Percentiles rank a stretch among this genome's conserved stretches.
Evolutionary conservation across 1,140 invertebrate species (phyloP).

Genomic region (Eciton burchellii): DNA sequence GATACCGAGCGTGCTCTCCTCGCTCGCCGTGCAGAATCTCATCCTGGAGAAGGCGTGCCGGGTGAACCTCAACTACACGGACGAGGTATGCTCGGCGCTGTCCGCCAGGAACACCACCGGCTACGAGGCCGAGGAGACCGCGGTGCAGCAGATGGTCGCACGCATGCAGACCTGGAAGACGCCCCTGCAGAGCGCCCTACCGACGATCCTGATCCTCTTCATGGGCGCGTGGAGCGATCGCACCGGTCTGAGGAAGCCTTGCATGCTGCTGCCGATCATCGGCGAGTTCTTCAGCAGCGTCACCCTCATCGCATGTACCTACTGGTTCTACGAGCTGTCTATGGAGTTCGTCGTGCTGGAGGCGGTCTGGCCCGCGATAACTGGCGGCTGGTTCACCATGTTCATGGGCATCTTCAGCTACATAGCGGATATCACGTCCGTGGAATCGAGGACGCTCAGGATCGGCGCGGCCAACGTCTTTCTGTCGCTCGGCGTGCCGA

Average conservation of each 20-base stretch:
- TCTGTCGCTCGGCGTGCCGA: constrained; percentile 92
- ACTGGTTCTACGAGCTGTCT: constrained; percentile 91
- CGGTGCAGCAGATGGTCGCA: constrained; percentile 91
- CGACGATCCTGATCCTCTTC: constrained; percentile 91
- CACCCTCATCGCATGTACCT: constrained; percentile 92
- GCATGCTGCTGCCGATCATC: constrained; percentile 93
- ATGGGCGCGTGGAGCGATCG: constrained; percentile 92
- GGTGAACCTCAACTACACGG: constrained; percentile 90
- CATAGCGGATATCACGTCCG: constrained; percentile 93
- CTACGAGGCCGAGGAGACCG: constrained; percentile 89
- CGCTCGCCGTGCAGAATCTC: constrained; percentile 92
- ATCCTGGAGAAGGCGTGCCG: constrained; percentile 94
- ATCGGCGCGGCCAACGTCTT: constrained; percentile 94
- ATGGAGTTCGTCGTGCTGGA: constrained; percentile 92
- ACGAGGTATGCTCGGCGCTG: constrained; percentile 90
- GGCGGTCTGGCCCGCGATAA: constrained; percentile 91
- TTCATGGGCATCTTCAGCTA: constrained; percentile 96
- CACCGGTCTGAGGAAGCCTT: constrained; percentile 91
- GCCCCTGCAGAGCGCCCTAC: constrained; percentile 90
- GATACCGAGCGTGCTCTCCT: constrained; percentile 91
- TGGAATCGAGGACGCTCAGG: constrained; percentile 92
- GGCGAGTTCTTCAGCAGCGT: constrained; percentile 92
- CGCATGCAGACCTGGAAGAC: constrained; percentile 93
- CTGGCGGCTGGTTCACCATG: constrained; percentile 95
- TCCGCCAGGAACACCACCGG: constrained; percentile 89